A percentile compares a stretch with the other conserved stretches of the same genome.
Evolutionary conservation across 2,113 vertebrate species (phyloP).

Genomic region (Forbesichthys papilliferus): DNA sequence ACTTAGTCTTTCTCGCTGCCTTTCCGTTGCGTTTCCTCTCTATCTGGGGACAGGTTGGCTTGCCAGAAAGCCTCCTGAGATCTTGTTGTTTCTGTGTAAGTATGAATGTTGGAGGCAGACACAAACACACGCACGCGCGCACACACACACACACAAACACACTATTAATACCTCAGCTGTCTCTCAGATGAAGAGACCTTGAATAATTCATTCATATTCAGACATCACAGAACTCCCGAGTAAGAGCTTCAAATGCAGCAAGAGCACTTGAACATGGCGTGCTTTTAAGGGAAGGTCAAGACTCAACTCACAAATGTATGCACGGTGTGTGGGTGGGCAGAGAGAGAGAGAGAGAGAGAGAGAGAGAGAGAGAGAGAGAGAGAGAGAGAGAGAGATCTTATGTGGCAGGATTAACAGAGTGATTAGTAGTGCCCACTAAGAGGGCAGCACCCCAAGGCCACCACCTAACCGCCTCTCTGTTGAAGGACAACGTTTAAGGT

Average conservation of each 20-base stretch:
- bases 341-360: background rate
- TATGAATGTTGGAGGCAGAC: constrained; percentile 42
- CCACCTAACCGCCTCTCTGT: background rate
- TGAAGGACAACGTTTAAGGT: background rate
- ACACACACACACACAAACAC: background rate
- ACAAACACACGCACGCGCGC: constrained; percentile 26
- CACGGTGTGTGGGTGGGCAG: too few species aligned
- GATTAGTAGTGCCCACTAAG: constrained; percentile 33
- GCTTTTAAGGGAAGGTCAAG: constrained; percentile 46
- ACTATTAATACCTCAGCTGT: constrained; percentile 67
- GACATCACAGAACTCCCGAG: constrained; percentile 46
- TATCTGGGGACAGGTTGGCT: constrained; percentile 40
- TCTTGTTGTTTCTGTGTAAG: constrained; percentile 42
- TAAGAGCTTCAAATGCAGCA: constrained; percentile 34
- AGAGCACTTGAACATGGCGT: constrained; percentile 6
- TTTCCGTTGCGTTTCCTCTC: constrained; percentile 30
- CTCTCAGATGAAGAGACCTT: constrained; percentile 51
- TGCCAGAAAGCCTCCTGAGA: constrained; percentile 51
- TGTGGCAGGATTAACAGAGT: constrained; percentile 4
- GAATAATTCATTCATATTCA: constrained; percentile 63
- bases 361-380: background rate
- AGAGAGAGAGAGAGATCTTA: background rate
- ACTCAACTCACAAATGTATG: background rate
- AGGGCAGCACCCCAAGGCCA: constrained; percentile 9
- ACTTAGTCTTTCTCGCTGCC: constrained; percentile 11